Evolutionary conservation across 2,888 invertebrate species (phyloP).

Genomic region (Phyto melanocephala): DNA sequence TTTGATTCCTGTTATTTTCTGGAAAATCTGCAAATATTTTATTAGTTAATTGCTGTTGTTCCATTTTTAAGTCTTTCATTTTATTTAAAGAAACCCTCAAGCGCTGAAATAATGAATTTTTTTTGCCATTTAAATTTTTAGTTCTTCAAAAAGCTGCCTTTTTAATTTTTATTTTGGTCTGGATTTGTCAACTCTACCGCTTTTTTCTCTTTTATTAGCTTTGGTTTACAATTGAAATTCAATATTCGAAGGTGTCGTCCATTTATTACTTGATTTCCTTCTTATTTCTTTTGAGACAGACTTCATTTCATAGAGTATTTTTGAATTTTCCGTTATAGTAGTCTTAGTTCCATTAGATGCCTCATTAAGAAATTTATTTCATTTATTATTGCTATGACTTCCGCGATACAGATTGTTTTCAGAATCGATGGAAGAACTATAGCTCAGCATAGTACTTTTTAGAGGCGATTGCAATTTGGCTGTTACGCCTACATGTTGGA

Average conservation of each 20-base stretch:
- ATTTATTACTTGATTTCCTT: slow-evolving; percentile 32
- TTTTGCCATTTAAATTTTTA: not conserved
- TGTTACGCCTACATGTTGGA: slow-evolving; percentile 76
- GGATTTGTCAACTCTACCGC: slow-evolving; percentile 25
- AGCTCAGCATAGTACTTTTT: slow-evolving; percentile 70
- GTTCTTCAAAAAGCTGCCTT: slow-evolving; percentile 47
- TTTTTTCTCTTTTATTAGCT: slow-evolving; percentile 57
- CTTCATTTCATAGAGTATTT: slow-evolving; percentile 74
- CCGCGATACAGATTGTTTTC: slow-evolving; percentile 68
- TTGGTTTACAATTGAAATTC: slow-evolving; percentile 74
- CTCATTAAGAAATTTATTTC: slow-evolving; percentile 69
- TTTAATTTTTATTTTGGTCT: slow-evolving; percentile 46
- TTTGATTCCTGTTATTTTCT: slow-evolving; percentile 63
- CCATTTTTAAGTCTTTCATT: slow-evolving; percentile 66
- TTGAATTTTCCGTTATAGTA: slow-evolving; percentile 63
- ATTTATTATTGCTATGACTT: slow-evolving; percentile 64
- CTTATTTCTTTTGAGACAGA: slow-evolving; percentile 64
- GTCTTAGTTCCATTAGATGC: slow-evolving; percentile 62
- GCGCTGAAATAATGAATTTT: slow-evolving; percentile 66
- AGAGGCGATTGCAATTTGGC: slow-evolving; percentile 75
- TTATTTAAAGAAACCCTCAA: slow-evolving; percentile 69
- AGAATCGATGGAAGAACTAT: slow-evolving; percentile 73
- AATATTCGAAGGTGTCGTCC: slow-evolving; percentile 73
- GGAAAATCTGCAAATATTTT: slow-evolving; percentile 70
- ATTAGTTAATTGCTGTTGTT: slow-evolving; percentile 36